These are phyloP conservation scores for Syngnathus floridae DNA, from an alignment of 2,113 vertebrate genomes.

Conservation along the genomic window DNA sequence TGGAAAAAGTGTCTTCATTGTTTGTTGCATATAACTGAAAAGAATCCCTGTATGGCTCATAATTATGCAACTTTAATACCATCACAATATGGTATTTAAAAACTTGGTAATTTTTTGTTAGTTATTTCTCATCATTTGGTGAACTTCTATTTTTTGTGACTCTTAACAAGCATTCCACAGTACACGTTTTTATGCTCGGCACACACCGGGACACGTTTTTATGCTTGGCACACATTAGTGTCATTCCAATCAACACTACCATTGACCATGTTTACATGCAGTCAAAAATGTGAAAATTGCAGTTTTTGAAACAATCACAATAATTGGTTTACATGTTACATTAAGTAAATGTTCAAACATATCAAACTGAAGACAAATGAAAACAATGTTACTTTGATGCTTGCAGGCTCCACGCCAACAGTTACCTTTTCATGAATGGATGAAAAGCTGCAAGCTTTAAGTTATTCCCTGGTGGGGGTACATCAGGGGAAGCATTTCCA, in stretches of 20 bases:
- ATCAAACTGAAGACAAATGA: background rate
- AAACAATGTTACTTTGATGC: constrained; percentile 1
- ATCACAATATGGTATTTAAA: background rate
- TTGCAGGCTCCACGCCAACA: background rate
- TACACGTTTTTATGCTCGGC: no score
- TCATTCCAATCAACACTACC: no score
- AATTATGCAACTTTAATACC: background rate
- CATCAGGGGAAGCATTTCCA: constrained; percentile 17
- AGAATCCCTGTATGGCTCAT: background rate
- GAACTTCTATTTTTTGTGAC: constrained; percentile 17
- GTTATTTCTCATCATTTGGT: background rate
- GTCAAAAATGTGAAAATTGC: no score
- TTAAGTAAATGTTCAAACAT: no score
- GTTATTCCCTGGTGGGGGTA: background rate
- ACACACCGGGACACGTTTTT: no score
- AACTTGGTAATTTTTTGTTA: background rate
- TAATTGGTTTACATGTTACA: no score
- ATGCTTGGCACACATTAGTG: no score
- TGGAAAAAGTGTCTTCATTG: constrained; percentile 16
- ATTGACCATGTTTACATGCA: no score
- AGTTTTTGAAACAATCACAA: no score
- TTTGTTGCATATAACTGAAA: constrained; percentile 11
- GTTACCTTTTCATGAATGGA: constrained; percentile 15
- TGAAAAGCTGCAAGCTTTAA: constrained; percentile 18
- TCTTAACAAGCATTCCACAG: constrained; percentile 3